Base-by-base conservation (phyloP, 2,888 invertebrate genomes). In the Plutella xylostella region DNA sequence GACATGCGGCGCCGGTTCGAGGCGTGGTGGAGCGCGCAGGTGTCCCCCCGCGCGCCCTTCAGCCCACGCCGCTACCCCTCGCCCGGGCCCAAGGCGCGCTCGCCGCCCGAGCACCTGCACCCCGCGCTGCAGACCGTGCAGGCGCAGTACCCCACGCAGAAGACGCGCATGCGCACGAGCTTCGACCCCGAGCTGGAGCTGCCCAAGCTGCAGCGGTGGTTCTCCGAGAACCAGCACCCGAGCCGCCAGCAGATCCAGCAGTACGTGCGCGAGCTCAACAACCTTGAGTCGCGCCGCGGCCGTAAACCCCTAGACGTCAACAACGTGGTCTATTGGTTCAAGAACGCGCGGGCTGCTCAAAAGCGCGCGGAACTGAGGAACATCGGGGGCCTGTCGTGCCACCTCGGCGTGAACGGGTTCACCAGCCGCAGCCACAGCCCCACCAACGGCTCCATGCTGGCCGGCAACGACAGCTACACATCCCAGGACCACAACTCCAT, bases 251-350 rank as follows among this genome's bases (percentile, higher is more conserved):
- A 97, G 80, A 97, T 99, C 65, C 95, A 97, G 59, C 93, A 95
- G 53, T 98, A 97, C 75, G 95, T 98, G 46, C 91, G 93, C 57
- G 96, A 97, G 65, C 82, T 99, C 53, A 99, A 99, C 70, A 90
- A 91, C 48, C 79, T 97, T 51, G 96, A 97, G 63, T 97, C 97
- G 42, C 88, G 98, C 34, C 88, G 94, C 43, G 97, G 97, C 1
- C 87, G 97, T 40, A 96, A 97, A 64, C 97, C 97, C 0, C 83
- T 98, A 43, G 97, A 98, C 72, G 92, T 97, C 4, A 96, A 96
- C 65, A 97, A 97, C 66, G 96, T 97, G 14, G 96, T 97, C 14
- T 96, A 96, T 63, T 96, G 96, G 96, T 99, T 99, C 78, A 97
- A 98, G 72, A 98, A 98, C 67, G 97, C 98, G 0, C 87, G 98